Evolutionary conservation across 2,113 vertebrate genomes (phyloP).

Genomic region (Casuarius casuarius): DNA sequence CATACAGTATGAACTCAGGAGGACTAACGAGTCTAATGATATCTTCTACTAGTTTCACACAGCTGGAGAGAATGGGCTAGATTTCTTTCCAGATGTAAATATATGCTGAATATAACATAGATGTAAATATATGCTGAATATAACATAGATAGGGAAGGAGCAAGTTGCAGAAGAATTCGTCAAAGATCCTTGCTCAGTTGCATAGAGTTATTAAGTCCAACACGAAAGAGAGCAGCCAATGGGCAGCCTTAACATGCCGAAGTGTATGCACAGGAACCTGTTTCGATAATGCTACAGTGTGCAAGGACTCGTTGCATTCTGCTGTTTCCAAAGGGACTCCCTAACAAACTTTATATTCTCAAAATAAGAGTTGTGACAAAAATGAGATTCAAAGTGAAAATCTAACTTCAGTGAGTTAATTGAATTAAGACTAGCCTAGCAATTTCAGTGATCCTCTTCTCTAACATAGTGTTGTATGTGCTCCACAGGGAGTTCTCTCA

Average conservation of each 20-base stretch:
- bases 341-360: rapidly evolving
- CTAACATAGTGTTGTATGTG: neutral
- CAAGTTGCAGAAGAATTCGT: neutral
- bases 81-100: neutral
- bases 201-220: neutral
- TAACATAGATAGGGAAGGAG: neutral
- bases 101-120: neutral
- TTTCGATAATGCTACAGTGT: neutral
- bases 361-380: neutral
- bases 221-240: neutral
- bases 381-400: neutral
- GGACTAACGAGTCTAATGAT: neutral
- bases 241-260: neutral
- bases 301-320: neutral
- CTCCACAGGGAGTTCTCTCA: neutral
- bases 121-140: neutral
- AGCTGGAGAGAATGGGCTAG: neutral
- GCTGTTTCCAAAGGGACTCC: neutral
- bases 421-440: neutral
- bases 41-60: neutral
- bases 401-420: neutral
- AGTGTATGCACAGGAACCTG: neutral
- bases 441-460: neutral
- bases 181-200: neutral
- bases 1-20: neutral